phyloP scores from a whole-genome alignment of 2,797 vertebrate genomes.

The Pseudocheirus occidentalis region DNA sequence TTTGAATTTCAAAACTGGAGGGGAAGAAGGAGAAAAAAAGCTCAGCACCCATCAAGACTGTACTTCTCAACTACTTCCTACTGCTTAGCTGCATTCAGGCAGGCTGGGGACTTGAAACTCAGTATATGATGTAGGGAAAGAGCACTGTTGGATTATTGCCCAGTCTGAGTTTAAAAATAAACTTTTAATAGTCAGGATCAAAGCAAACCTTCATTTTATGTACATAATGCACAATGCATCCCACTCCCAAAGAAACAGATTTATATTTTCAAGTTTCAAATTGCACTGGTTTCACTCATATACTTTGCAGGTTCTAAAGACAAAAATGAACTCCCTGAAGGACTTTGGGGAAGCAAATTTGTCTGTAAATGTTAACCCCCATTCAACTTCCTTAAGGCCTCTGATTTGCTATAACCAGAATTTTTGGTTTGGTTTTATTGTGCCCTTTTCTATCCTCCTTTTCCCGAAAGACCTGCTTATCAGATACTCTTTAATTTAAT shows the following conservation, averaged over 20 bases:
- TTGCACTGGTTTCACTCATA: conserved; percentile 37
- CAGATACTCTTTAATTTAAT: not conserved
- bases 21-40: conserved; percentile 63
- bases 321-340: conserved; percentile 59
- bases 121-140: conserved; percentile 79
- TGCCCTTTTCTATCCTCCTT: conserved; percentile 42
- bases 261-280: conserved; percentile 78
- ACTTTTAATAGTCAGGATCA: conserved; percentile 86
- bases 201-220: conserved; percentile 85
- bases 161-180: conserved; percentile 87
- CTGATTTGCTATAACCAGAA: conserved; percentile 39
- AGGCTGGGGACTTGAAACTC: conserved; percentile 77
- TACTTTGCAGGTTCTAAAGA: conserved; percentile 50
- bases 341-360: conserved; percentile 64
- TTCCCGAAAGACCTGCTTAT: conserved; percentile 7
- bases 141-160: conserved; percentile 85
- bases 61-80: conserved; percentile 77
- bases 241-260: conserved; percentile 75
- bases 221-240: conserved; percentile 81
- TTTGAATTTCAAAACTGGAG: conserved; percentile 90
- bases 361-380: conserved; percentile 65
- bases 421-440: conserved; percentile 71
- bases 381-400: conserved; percentile 37
- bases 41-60: conserved; percentile 77
- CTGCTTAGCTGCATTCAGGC: conserved; percentile 57